Base-by-base conservation (phyloP, 2,797 vertebrate species). In the Gambusia yucatana region DNA sequence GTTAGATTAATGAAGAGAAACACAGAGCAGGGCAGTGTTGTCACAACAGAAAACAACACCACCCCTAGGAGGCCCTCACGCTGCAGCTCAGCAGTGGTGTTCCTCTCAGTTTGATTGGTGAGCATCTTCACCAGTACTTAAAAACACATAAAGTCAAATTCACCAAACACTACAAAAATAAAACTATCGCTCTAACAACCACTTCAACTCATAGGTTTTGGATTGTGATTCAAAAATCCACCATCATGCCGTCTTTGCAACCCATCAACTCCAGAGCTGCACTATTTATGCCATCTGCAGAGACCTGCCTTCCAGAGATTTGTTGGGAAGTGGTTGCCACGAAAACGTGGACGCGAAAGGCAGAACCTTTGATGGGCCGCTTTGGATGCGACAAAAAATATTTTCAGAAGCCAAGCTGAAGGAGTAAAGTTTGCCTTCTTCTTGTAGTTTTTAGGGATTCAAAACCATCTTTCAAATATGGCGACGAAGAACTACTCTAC, bases 1-100 rank as follows among this genome's bases (percentile, higher is more conserved):
- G 77, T 36, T 3, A 74, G 61, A 20, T 94, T 95, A 11, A 94
- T 67, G 57, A 78, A 88, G 13, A 90, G 73, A 44, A 91, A 95
- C 20, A 89, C 10, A 11, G 47, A 80, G 43, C 80, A 84, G 6
- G 77, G 50, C 30, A 72, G 0, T 0, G 43, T 72, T 0, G 43
- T 67, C 22, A 55, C 4, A 9, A 25, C 6, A 14, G 17, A 76
- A 10, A 30, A 36, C 14, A 83, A 0, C 1, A 69, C 16, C 4
- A 63, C 17, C 17, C 71, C 73, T 8, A 79, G n/a, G 3, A 73
- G 43, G 9, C 55, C 69, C 8, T 48, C 13, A 11, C 25, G 28
- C 61, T 6, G 59, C 61, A 36, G 39, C 22, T 44, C 47, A 33
- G 5, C 57, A 13, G 55, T 65, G 17, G 13, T 2, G 47, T 52